phyloP scores from a whole-genome alignment of 2,888 invertebrate species.

The Netelia fuscicornis region DNA sequence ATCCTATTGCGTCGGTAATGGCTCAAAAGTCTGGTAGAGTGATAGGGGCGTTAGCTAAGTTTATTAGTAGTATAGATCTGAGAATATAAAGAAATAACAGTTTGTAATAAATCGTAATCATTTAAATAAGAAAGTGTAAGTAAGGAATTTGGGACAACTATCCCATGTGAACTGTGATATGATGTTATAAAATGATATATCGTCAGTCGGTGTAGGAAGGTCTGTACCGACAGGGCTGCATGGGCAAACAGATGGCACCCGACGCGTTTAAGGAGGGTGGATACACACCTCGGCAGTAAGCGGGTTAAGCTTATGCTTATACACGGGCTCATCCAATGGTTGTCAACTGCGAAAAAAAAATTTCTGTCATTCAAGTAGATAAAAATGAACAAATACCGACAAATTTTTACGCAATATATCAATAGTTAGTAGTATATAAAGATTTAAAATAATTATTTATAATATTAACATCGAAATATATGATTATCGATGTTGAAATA shows the following conservation, averaged over 20 bases:
- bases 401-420: conserved; percentile 4
- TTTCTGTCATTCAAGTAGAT: conserved; percentile 14
- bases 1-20: not conserved
- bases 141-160: not conserved
- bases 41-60: not conserved
- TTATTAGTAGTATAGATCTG: not conserved
- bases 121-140: not conserved
- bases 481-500: conserved; percentile 39
- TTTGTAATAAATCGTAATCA: too few relatives aligned
- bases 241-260: not conserved
- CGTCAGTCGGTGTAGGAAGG: not conserved
- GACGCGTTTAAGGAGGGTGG: conserved; percentile 11
- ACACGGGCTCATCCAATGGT: conserved; percentile 37
- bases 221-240: not conserved
- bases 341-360: conserved; percentile 40
- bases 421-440: conserved; percentile 19
- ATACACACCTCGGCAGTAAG: conserved; percentile 25
- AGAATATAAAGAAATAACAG: not conserved
- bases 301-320: conserved; percentile 41
- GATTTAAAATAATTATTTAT: conserved; percentile 31
- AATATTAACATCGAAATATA: conserved; percentile 25
- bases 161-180: not conserved
- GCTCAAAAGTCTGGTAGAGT: not conserved
- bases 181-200: too few relatives aligned
- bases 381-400: not conserved